Base-by-base conservation (phyloP, 1,140 invertebrate species). In the Orius insidiosus region DNA sequence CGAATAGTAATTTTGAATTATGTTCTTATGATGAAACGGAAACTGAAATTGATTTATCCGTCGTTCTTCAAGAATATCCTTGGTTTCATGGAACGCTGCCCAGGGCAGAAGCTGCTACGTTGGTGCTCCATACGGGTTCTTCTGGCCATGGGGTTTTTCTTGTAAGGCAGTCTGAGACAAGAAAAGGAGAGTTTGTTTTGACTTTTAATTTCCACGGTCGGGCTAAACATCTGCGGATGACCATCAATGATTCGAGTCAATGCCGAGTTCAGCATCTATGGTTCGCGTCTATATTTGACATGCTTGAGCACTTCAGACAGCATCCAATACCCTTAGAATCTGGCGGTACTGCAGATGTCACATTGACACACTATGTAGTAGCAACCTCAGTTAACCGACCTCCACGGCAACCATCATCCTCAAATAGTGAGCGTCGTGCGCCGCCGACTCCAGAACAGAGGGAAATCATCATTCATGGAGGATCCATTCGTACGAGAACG, bases 191-290 rank as follows among this genome's bases (percentile, higher is more conserved):
- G 67, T 96, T 89, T 65, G 93, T 98, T 33, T 74, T 98, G 36
- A 98, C 93, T 97, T 97, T n/a, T 59, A 98, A 97, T 68, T 96
- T 93, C 59, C 88, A 93, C 68, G 87, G 87, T 47, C 68, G 75
- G 61, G 78, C 79, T 11, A 84, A 84, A 80, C 93, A 97, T 66
- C 65, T 97, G 14, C 74, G 93, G 39, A 89, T 96, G 83, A 94
- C 86, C 7, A 69, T 97, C 32, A 90, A 84, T 58, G 80, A 85
- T 53, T 78, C 87, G 55, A 89, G 89, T 1, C 70, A 74, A 46
- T 96, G 90, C 61, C 74, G 89, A 14, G 89, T 97, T 14, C 92
- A 96, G 60, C 90, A 96, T 63, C 71, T 96, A n/a, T 94, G 87
- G 78, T 97, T 97, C 61, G 82, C 86, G 35, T 82, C 87, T 15